Evolutionary conservation across 1,140 invertebrate genomes (phyloP), one percentile per base, ranked within the genome.

Genomic region (Drosophila kurseongensis): DNA sequence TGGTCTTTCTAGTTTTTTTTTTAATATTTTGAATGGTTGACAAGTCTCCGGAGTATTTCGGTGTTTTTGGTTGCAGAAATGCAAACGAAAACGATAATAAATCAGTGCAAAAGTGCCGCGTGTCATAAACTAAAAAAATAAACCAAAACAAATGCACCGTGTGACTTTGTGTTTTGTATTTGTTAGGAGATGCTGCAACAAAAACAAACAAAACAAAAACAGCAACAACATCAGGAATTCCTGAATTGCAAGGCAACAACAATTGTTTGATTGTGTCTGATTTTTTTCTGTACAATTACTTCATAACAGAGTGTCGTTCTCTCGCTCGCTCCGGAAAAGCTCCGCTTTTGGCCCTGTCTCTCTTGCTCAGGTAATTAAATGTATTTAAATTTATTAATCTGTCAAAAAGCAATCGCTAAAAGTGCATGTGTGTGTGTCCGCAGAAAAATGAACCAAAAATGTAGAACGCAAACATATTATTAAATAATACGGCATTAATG

Each of bases 391-490:
- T 83, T 88, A 83, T 89, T 80, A 77, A 89, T 60, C 50, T 83
- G 79, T 74, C 84, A 80, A 89, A 83, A 74, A 68, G 66, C 48
- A 84, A 68, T 23, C 62, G 61, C 50, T 44, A 72, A 58, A 59
- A n/a, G 40, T 81, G 62, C 55, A 4, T 47, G 44, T 54, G 23
- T 44, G 72, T 48, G 65, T 68, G 59, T 65, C 66, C 69, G 61
- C 69, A 68, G 59, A 81, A 74, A 79, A 80, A 71, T 80, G 63
- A 88, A 88, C 80, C 72, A 77, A 88, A 80, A 81, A 54, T 74
- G 63, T 63, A 89, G 76, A 89, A 83, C 50, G 79, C 84, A 83
- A 88, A 83, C 84, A 89, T 88, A 86, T 74, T 81, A 88, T 86
- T 78, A 52, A 88, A 88, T 86, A 86, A 82, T 79, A 72, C 47